Evolutionary conservation across 2,888 invertebrate genomes (phyloP), one percentile per base, ranked within the genome.

Genomic region (Archips xylosteana): DNA sequence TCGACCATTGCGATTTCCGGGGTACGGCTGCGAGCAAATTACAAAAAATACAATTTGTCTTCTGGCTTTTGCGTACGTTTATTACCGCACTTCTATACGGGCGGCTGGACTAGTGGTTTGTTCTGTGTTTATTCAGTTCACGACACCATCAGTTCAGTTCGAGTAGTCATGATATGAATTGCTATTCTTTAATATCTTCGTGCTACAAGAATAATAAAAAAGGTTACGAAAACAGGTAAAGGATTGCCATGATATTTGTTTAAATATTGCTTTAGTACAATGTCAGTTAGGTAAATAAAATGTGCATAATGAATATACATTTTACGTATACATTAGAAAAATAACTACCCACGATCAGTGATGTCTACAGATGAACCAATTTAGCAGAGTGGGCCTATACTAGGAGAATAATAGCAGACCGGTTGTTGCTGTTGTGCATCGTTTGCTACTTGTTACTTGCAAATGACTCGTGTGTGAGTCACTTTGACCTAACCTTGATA

Each of bases 1-100:
- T 82, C 82, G 84, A 81, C 82, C 85, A 85, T 83, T 83, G 83
- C 82, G 80, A 87, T 86, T 88, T 89, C 86, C 88, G 86, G 85
- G 79, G 83, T 80, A 76, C 77, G 78, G 77, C 76, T 80, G 78
- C 77, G 79, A 77, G 75, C 80, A 79, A 84, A 84, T 82, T 78
- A 75, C 77, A 80, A 80, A 83, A 79, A 86, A 85, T 84, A 81
- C 75, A 79, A 82, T 80, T 81, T 77, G 77, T 76, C 80, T 77
- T 77, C 73, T 72, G 73, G 75, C 70, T 76, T 75, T 77, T 76
- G 77, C 70, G 78, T 80, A 77, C 79, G 75, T 75, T 63, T 69
- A 64, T 69, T 73, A 73, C 59, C 34, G 15, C 39, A 64, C 57
- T 39, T 64, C 51, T 23, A 64, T 54, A 4, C 6, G 1, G 4